Base-by-base conservation (phyloP, 2,113 vertebrate species). In the Scomber japonicus region DNA sequence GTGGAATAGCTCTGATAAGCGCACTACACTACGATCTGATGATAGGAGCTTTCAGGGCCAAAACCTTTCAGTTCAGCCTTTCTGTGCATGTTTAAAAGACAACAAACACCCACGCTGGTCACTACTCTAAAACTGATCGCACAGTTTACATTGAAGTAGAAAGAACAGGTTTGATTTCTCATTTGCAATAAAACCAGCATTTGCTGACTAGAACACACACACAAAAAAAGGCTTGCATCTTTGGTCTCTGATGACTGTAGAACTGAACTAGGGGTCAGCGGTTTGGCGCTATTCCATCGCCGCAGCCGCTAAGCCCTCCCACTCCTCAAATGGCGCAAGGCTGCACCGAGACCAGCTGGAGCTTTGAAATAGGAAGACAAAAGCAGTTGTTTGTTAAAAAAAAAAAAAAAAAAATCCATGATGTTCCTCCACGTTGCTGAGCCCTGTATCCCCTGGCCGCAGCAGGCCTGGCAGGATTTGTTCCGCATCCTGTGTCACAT, bases 401-500 rank as follows among this genome's bases (percentile, higher is more conserved):
- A 27, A 27, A 27, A 27, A 27, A 27, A 27, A 27, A 44, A 16
- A 56, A 79, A 69, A 73, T 80, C 24, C 62, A 71, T 63, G 57
- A 74, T 77, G 67, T 79, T 77, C 21, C 69, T 64, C 69, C 21
- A 3, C 78, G 76, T 65, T 13, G 3, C 72, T 45, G 83, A 85
- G 55, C 64, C 62, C 44, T n/a, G 71, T 15, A 63, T 64, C 57
- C 55, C 16, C 30, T 60, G 83, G 60, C 80, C 27, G 5, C 21
- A 6, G 75, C 71, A 78, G 30, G 45, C 70, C 65, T 11, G 51
- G 49, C 40, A 45, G 75, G 84, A 86, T 88, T 71, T 85, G 75
- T 48, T 71, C 70, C 4, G 21, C 30, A 56, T 80, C 24, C 77
- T 54, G 80, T 83, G 86, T 82, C 83, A 55, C 53, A 62, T 40